Evolutionary conservation across 1,140 invertebrate genomes (phyloP), one percentile per base, ranked within the genome.

Genomic region (Diabrotica undecimpunctata): DNA sequence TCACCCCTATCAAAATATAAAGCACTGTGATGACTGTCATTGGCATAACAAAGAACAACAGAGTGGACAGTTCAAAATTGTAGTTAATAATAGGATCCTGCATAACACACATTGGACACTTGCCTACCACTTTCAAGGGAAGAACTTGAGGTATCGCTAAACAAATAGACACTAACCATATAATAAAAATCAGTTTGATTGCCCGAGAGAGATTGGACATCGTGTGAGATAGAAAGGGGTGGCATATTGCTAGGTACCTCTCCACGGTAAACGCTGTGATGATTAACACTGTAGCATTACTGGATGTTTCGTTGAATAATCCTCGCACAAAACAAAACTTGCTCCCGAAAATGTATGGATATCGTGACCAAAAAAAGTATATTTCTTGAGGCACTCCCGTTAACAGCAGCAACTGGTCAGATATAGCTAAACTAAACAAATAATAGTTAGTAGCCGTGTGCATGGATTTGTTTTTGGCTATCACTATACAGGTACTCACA

Each of bases 371-470:
- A 50, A 95, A 91, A 53, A 85, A 86, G 75, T 91, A 93, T 67
- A 96, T 88, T 77, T 97, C 95, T 68, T 91, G 90, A 56, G 90
- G 90, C 68, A 92, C 82, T 0, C 91, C 91, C 12, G 88, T 87
- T 0, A 93, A 74, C 12, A 99, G 83, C 5, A 98, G 81, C 7
- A 98, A 79, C 25, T 99, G 83, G 78, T 99, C 97, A 0, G 95
- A 96, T 52, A 98, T 82, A 6, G 96, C 95, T 72, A 99, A 82
- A 75, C 91, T 95, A 79, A 97, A 97, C 53, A 97, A 82, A 76
- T 97, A 97, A 73, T 93, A 96, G 77, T 97, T 97, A 9, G 92
- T 95, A 0, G 93, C 90, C 0, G 92, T 94, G 75, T 95, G 93
- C 90, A 97, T 93, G n/a, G 88, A 90, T 75, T 91, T 92, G 79